Conservation (phyloP, 1,140 invertebrate genomes). For the Drosophila burlai region DNA sequence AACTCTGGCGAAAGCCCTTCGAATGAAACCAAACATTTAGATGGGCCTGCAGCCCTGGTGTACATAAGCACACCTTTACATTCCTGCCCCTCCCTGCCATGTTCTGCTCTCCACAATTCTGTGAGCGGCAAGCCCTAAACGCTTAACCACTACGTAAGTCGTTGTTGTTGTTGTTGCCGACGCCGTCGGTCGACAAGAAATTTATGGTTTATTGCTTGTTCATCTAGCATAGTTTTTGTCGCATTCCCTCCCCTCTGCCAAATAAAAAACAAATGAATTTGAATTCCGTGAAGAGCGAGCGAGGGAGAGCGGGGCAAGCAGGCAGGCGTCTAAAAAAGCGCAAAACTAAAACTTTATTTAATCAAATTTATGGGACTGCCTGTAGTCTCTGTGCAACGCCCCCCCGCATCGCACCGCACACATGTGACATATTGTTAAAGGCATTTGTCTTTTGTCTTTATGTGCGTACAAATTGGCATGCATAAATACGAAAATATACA, state of each 20-base stretch:
- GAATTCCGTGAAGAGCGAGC: neutral
- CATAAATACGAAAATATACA: slow-evolving; percentile 20
- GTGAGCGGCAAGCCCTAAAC: slow-evolving; percentile 60
- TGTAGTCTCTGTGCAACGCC: slow-evolving; percentile 19
- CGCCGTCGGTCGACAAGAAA: slow-evolving; percentile 66
- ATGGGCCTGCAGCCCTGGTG: slow-evolving; percentile 29
- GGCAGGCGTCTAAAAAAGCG: slow-evolving; percentile 48
- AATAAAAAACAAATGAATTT: slow-evolving; percentile 56
- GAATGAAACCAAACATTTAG: slow-evolving; percentile 12
- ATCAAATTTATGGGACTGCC: slow-evolving; percentile 74
- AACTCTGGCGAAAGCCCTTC: slow-evolving; percentile 17
- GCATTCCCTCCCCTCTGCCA: slow-evolving; percentile 65
- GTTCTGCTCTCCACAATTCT: slow-evolving; percentile 19
- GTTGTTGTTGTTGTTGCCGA: slow-evolving; percentile 36
- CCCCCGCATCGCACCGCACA: slow-evolving; percentile 9
- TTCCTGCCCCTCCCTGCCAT: slow-evolving; percentile 16
- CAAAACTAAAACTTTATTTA: slow-evolving; percentile 80
- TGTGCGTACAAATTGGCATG: slow-evolving; percentile 49
- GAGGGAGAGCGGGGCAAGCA: neutral
- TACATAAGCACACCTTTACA: slow-evolving; percentile 62
- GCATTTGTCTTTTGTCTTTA: slow-evolving; percentile 52
- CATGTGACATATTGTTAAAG: slow-evolving; percentile 74
- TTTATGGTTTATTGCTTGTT: slow-evolving; percentile 84
- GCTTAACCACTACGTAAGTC: slow-evolving; percentile 51
- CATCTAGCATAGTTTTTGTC: slow-evolving; percentile 80